A percentile compares a stretch with the other conserved stretches of the same genome.
These are phyloP conservation scores for Drosophila equinoxialis DNA, from an alignment of 1,140 invertebrate genomes.

Conservation along the genomic window DNA sequence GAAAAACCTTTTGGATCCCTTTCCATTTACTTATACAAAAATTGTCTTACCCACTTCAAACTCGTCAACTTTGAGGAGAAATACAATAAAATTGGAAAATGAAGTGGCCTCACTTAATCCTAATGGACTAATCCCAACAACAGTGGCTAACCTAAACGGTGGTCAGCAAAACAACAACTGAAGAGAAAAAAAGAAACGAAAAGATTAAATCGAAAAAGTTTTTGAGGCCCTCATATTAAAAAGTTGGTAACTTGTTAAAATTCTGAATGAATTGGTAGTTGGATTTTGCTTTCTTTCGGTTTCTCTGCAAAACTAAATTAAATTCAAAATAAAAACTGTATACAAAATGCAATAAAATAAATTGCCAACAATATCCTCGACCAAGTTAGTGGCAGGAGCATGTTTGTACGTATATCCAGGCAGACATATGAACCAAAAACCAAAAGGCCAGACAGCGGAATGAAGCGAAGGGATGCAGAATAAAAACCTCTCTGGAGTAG, in stretches of 20 bases:
- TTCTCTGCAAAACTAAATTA: conserved; percentile 67
- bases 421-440: conserved; percentile 7
- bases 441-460: conserved; percentile 40
- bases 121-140: conserved; percentile 13
- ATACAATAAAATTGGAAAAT: conserved; percentile 18
- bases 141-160: conserved; percentile 16
- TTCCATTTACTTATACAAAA: neutral
- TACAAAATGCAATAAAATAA: conserved; percentile 79
- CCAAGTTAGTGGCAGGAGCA: conserved; percentile 15
- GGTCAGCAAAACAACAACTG: conserved; percentile 45
- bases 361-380: conserved; percentile 74
- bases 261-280: conserved; percentile 45
- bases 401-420: neutral
- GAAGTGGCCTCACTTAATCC: conserved; percentile 38
- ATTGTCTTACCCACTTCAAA: conserved; percentile 1
- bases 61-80: neutral
- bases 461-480: conserved; percentile 53
- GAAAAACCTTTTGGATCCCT: neutral
- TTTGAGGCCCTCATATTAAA: conserved; percentile 67
- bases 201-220: conserved; percentile 72
- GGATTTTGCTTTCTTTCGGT: conserved; percentile 16
- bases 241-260: conserved; percentile 76
- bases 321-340: conserved; percentile 67
- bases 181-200: conserved; percentile 28
- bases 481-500: conserved; percentile 57